Evolutionary conservation across 2,888 invertebrate genomes (phyloP), one percentile per base, ranked within the genome.

Genomic region (Lamproptera curius): DNA sequence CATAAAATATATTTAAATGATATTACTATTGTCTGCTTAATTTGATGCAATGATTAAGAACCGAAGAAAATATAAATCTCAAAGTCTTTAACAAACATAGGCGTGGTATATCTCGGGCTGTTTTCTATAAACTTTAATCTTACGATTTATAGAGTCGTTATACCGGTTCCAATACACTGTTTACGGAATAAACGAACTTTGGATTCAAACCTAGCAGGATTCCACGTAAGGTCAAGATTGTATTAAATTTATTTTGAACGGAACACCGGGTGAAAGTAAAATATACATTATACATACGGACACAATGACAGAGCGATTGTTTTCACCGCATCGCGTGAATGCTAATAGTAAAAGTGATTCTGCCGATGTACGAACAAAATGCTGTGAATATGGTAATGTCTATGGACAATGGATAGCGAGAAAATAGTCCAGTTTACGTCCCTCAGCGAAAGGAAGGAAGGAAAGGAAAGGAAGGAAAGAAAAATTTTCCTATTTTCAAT

Each of bases 281-380:
- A 60, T 56, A 58, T 58, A 51, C 46, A 48, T 44, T 37, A 59
- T 57, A 59, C 62, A 60, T 56, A 63, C 58, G 64, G 62, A 59
- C 57, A 56, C 48, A 55, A 57, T 53, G 55, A 62, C 63, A 63
- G 63, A 71, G 65, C 67, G 64, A 82, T 81, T 79, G 80, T 82
- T 80, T 83, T 82, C 82, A 72, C 81, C 65, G 51, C 60, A 63
- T 72, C 65, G 71, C 70, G 70, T 70, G 82, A 73, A 79, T 77
- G 67, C 58, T 68, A 75, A 73, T 70, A 67, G 79, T 76, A 80
- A 82, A 79, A 80, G 79, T 77, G 75, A 73, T 67, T 63, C 39
- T 26, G 40, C 35, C 35, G 40, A 44, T 9, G 49, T 43, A 44
- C 20, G 36, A 26, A 10, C 41, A 35, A 31, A n/a, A n/a, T n/a